Conservation (phyloP, 1,140 invertebrate species). For the Phortica variegata region DNA sequence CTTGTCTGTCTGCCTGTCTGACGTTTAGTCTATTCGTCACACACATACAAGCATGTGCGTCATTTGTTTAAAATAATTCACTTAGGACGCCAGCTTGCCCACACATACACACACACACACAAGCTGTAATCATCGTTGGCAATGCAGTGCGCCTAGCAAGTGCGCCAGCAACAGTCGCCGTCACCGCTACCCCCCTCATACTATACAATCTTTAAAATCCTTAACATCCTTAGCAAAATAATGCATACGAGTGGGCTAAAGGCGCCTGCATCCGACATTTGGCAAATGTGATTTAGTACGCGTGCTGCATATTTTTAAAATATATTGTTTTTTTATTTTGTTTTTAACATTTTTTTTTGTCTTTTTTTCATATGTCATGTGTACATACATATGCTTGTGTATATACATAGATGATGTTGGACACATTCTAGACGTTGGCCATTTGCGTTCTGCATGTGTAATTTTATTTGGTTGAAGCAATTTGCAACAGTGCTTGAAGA, state of each 20-base stretch:
- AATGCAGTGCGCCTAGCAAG: neutral
- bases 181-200: neutral
- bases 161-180: neutral
- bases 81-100: conserved; percentile 9
- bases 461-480: conserved; percentile 8
- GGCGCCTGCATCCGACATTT: neutral
- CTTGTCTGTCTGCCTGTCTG: neutral
- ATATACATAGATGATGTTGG: neutral
- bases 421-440: conserved; percentile 33
- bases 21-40: neutral
- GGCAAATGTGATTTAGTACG: conserved; percentile 28
- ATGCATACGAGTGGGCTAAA: neutral
- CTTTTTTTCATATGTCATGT: too few species aligned
- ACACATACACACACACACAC: conserved; percentile 18
- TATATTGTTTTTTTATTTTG: conserved; percentile 11
- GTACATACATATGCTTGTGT: too few species aligned
- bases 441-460: conserved; percentile 28
- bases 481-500: too few species aligned
- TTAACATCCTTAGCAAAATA: neutral
- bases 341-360: neutral
- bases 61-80: conserved; percentile 36
- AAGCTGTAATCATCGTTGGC: neutral
- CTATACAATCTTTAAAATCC: neutral
- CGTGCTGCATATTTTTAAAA: conserved; percentile 24
- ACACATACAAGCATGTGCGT: neutral